These are phyloP conservation scores for Sesamia nonagrioides DNA, from an alignment of 1,140 invertebrate genomes.

Conservation along the genomic window DNA sequence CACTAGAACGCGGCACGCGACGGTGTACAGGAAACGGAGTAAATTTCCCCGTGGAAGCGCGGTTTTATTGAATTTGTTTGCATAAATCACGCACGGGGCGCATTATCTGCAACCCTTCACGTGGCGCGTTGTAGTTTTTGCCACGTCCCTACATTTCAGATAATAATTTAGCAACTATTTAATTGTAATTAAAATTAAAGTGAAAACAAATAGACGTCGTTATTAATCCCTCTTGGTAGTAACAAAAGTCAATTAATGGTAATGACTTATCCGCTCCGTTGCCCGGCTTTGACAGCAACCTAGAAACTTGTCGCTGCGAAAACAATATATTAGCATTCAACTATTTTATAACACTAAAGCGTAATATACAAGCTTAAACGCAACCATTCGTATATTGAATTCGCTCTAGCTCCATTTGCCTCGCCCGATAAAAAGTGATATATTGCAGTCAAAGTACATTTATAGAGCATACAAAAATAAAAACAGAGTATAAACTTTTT, in stretches of 20 bases:
- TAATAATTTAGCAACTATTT: no score
- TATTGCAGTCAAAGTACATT: conserved; percentile 25
- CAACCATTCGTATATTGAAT: conserved; percentile 16
- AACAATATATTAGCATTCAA: conserved; percentile 6
- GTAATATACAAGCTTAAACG: background rate
- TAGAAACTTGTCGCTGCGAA: conserved; percentile 23
- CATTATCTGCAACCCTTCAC: no score
- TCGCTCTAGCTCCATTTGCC: conserved; percentile 7
- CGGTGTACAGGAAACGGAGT: no score
- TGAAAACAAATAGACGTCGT: background rate
- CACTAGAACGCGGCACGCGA: no score
- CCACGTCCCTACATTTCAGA: no score
- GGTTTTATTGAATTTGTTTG: no score
- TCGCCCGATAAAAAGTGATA: conserved; percentile 27
- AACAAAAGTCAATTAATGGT: conserved; percentile 12
- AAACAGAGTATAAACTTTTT: conserved; percentile 37
- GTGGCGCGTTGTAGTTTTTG: no score
- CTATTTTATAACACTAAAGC: conserved; percentile 15
- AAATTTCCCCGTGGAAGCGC: no score
- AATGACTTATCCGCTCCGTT: conserved; percentile 14
- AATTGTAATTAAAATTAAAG: background rate
- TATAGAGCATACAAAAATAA: conserved; percentile 36
- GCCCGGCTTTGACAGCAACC: background rate
- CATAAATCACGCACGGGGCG: no score
- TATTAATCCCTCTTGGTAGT: background rate